phyloP scores from a whole-genome alignment of 2,888 invertebrate genomes.

The Saturnia japonica region DNA sequence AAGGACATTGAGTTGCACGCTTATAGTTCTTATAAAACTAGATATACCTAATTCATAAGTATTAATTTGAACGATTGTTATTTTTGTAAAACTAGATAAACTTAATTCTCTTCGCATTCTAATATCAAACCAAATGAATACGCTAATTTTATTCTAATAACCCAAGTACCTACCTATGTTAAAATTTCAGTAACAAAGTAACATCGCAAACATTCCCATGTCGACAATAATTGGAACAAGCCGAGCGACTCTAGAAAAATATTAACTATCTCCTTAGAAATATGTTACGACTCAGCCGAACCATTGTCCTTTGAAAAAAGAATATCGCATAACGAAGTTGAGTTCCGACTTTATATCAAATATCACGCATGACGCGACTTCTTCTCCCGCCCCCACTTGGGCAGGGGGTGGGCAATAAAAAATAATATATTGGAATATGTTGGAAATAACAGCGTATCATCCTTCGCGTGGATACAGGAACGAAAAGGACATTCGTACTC shows the following conservation, averaged over 20 bases:
- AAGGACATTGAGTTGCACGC: too few species aligned
- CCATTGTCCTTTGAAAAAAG: constrained; percentile 82
- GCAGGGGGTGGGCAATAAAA: constrained; percentile 76
- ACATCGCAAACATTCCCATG: constrained; percentile 64
- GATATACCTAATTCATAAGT: neutral
- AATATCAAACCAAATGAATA: constrained; percentile 4
- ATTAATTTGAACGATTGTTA: neutral
- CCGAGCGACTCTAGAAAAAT: constrained; percentile 70
- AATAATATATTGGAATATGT: constrained; percentile 84
- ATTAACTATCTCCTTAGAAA: constrained; percentile 70
- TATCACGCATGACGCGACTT: constrained; percentile 79
- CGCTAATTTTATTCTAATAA: constrained; percentile 29
- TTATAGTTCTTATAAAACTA: too few species aligned
- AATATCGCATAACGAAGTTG: constrained; percentile 81
- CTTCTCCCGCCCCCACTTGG: constrained; percentile 35
- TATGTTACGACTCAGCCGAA: constrained; percentile 69
- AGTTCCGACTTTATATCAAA: constrained; percentile 82
- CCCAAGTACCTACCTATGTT: constrained; percentile 38
- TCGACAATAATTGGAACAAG: constrained; percentile 75
- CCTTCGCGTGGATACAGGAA: constrained; percentile 68
- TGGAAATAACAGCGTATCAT: constrained; percentile 82
- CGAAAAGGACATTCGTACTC: constrained; percentile 66
- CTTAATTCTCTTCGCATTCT: neutral
- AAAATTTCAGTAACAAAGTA: constrained; percentile 62
- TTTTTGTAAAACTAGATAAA: neutral